phyloP scores from a whole-genome alignment of 2,113 vertebrate genomes.

The Cavia porcellus region DNA sequence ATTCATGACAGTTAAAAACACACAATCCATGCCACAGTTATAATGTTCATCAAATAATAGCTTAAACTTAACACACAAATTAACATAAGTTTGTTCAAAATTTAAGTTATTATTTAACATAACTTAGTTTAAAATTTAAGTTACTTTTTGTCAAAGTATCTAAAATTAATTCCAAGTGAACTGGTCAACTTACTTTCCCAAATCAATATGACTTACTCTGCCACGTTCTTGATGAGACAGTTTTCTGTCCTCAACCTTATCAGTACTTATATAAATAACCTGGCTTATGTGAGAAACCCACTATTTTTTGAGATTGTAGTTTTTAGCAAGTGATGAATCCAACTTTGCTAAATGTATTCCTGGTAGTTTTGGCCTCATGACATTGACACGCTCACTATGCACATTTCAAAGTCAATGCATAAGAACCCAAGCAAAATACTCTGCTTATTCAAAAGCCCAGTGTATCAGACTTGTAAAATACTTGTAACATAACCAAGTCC shows the following conservation, averaged over 20 bases:
- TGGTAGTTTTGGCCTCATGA: neutral
- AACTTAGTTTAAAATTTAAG: no score
- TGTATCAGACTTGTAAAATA: neutral
- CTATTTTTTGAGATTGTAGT: neutral
- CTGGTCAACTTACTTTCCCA: neutral
- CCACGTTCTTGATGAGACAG: neutral
- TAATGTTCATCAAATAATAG: neutral
- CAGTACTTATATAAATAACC: neutral
- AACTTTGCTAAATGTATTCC: neutral
- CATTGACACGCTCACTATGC: neutral
- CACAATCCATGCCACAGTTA: neutral
- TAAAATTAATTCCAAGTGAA: neutral
- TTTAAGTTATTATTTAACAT: neutral
- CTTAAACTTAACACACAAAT: neutral
- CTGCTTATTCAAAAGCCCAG: neutral
- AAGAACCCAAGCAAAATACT: neutral
- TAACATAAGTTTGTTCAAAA: neutral
- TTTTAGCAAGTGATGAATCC: neutral
- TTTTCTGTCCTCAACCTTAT: neutral
- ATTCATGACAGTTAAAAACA: neutral
- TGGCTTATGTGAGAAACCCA: neutral
- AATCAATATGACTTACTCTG: neutral
- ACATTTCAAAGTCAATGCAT: neutral
- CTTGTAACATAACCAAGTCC: neutral
- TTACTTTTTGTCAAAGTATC: no score